Base-by-base conservation (phyloP, 2,888 invertebrate species). In the Leptopterna dolabrata region DNA sequence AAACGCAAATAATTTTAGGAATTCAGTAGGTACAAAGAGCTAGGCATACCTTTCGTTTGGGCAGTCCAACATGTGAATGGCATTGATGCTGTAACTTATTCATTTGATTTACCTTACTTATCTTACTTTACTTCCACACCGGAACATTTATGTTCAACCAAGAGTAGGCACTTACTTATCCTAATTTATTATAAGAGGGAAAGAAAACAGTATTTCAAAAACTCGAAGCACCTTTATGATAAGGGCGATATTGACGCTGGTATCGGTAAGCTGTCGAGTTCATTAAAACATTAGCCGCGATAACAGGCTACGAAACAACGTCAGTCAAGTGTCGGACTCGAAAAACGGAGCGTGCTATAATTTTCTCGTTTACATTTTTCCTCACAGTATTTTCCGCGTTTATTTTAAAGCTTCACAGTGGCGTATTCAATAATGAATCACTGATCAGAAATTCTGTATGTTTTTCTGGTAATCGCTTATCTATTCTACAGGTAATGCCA, bases 281-380 rank as follows among this genome's bases (percentile, higher is more conserved):
- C 41, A 41, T 73, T 41, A 73, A 73, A 73, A 73, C 73, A 73
- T 73, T 73, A 73, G 36, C 63, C 63, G 24, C 73, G 73, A 73
- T 73, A 73, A 73, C 73, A 41, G 19, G 29, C 30, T 41, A 14
- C 73, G 73, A 63, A 63, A 24, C 24, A 63, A 63, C 63, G 63
- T 63, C 27, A 51, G n/a, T 19, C n/a, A 24, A 24, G 63, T 24
- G 9, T 51, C 51, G 51, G 0, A n/a, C 51, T 51, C 51, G 63
- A 2, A 24, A 63, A 63, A 19, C 63, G 63, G 6, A 9, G 24
- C 19, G 63, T 27, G 19, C 63, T 24, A 24, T 63, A 4, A 63
- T 63, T 63, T 27, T 11, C 6, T 47, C 47, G 47, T 13, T 3
- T 3, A 13, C 47, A 13, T 13, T 3, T 3, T 2, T 1, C 47